These are phyloP conservation scores for Anhinga anhinga DNA, from an alignment of 2,113 vertebrate genomes.

Conservation along the genomic window DNA sequence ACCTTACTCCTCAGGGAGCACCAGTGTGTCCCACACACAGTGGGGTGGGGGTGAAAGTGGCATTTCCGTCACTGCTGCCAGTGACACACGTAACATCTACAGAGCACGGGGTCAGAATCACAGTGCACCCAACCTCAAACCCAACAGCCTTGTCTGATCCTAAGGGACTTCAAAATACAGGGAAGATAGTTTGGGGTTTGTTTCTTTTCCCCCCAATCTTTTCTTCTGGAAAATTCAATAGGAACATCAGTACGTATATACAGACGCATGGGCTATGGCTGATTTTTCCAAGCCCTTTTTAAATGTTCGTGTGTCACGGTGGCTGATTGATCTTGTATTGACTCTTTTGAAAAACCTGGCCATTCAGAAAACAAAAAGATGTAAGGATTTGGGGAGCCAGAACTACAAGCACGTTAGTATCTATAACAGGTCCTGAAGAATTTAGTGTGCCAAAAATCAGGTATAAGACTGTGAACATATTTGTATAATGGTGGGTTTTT, in stretches of 20 bases:
- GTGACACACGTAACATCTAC: neutral
- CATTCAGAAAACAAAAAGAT: neutral
- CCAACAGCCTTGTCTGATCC: neutral
- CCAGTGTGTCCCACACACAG: rapidly evolving
- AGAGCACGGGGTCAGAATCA: neutral
- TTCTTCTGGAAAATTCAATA: neutral
- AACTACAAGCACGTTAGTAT: neutral
- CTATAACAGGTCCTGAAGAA: neutral
- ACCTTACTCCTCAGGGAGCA: neutral
- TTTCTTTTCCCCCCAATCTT: rapidly evolving
- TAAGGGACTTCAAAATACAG: neutral
- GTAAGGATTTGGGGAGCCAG: neutral
- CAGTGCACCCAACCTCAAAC: neutral
- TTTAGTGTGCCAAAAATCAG: neutral
- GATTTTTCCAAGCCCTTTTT: neutral
- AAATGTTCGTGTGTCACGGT: neutral
- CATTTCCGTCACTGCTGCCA: neutral
- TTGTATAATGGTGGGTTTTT: neutral
- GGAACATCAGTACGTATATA: neutral
- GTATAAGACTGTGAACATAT: neutral
- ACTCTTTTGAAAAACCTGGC: neutral
- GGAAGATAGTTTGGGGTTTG: neutral
- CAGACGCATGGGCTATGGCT: rapidly evolving
- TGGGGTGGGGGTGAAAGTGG: neutral
- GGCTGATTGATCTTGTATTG: neutral